Conservation (phyloP, 2,797 vertebrate species). For the Aphelocoma californica region DNA sequence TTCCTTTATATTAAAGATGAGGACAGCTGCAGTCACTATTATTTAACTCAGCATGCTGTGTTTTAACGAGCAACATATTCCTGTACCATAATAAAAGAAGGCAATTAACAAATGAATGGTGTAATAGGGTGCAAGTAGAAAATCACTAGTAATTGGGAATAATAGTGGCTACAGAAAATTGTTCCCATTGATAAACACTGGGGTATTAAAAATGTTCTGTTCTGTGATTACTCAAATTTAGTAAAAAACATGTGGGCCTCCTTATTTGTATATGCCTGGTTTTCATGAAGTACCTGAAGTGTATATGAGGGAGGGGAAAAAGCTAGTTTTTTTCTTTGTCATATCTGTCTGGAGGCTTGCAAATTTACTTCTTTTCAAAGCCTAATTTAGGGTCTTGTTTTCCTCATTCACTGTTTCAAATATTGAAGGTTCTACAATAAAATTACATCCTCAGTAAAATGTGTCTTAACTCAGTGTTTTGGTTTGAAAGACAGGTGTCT, state of each 20-base stretch:
- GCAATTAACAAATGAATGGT: slow-evolving; percentile 1
- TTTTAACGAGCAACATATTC: slow-evolving; percentile 19
- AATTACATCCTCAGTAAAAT: background rate
- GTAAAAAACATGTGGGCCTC: background rate
- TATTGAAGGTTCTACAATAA: background rate
- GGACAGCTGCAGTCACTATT: background rate
- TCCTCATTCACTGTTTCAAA: background rate
- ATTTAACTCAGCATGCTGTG: slow-evolving; percentile 11
- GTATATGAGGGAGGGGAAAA: too few relatives aligned
- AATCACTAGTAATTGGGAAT: slow-evolving; percentile 42
- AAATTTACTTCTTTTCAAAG: background rate
- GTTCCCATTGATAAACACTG: background rate
- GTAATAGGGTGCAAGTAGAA: slow-evolving; percentile 22
- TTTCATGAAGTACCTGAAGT: background rate
- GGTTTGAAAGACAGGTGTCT: too few relatives aligned
- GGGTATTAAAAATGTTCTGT: slow-evolving; percentile 32
- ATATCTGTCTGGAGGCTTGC: background rate
- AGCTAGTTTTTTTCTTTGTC: background rate
- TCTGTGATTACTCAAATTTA: background rate
- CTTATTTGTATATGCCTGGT: background rate
- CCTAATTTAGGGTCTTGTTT: background rate
- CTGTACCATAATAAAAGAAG: background rate
- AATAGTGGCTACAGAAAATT: slow-evolving; percentile 21
- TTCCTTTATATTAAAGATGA: background rate
- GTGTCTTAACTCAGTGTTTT: background rate